phyloP scores from a whole-genome alignment of 2,797 vertebrate genomes.

The Cossypha caffra region DNA sequence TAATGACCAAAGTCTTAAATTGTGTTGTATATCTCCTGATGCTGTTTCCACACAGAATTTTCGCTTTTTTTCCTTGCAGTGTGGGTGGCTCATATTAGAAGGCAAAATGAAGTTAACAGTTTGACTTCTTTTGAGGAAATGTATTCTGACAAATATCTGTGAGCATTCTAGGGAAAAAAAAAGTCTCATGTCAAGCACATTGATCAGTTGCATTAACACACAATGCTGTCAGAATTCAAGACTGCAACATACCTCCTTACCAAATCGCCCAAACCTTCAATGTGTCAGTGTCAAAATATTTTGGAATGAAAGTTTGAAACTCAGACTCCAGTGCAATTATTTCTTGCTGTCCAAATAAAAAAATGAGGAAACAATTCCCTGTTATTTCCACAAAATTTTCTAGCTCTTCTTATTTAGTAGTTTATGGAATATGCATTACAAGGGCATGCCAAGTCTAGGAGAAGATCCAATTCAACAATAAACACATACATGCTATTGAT shows the following conservation, averaged over 20 bases:
- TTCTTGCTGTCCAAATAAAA: not conserved
- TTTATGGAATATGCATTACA: not conserved
- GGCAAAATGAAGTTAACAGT: slow-evolving; percentile 48
- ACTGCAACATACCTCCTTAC: not conserved
- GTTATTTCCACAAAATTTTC: not conserved
- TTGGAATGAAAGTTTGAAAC: not conserved
- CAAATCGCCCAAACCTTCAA: not conserved
- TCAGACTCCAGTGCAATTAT: not conserved
- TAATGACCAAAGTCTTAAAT: slow-evolving; percentile 26
- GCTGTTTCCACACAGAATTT: slow-evolving; percentile 18
- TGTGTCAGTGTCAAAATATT: not conserved
- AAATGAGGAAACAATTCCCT: not conserved
- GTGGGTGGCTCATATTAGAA: slow-evolving; percentile 40
- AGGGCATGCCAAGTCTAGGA: accelerated
- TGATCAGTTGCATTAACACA: slow-evolving; percentile 30
- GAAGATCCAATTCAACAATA: not conserved
- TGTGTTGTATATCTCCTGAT: slow-evolving; percentile 26
- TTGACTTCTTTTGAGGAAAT: slow-evolving; percentile 59
- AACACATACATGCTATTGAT: not conserved
- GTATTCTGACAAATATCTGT: slow-evolving; percentile 52
- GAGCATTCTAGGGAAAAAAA: slow-evolving; percentile 29
- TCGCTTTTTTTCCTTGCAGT: slow-evolving; percentile 18
- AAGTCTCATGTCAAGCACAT: slow-evolving; percentile 36
- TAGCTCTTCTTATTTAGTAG: not conserved
- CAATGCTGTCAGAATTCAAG: slow-evolving; percentile 14